phyloP scores from a whole-genome alignment of 2,113 vertebrate genomes.

The Agapornis roseicollis region DNA sequence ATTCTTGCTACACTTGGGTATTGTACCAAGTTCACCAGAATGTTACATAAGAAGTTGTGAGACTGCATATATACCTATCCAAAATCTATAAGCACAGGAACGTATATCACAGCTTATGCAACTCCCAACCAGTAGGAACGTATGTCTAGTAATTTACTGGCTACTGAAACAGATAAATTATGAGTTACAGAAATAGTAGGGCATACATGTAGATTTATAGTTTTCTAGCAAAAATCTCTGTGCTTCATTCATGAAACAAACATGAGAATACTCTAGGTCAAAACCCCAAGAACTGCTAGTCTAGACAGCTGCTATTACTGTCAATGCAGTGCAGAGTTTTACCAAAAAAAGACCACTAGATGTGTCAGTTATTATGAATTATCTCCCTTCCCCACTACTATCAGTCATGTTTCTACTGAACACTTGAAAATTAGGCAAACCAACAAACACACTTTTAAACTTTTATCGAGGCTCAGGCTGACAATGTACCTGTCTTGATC shows the following conservation, averaged over 20 bases:
- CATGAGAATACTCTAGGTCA: background rate
- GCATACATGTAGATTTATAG: background rate
- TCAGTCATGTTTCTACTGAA: background rate
- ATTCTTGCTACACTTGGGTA: background rate
- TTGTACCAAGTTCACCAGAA: background rate
- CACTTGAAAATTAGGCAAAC: background rate
- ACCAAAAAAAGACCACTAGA: background rate
- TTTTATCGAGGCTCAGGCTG: background rate
- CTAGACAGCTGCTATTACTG: background rate
- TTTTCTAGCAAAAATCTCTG: background rate
- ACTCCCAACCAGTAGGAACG: background rate
- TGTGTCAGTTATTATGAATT: background rate
- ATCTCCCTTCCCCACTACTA: background rate
- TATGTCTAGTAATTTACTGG: background rate
- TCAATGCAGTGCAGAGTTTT: background rate
- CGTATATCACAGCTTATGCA: background rate
- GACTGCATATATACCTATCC: background rate
- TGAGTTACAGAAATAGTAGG: background rate
- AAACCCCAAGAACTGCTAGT: background rate
- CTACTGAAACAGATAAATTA: background rate
- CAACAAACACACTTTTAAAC: background rate
- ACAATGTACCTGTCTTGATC: constrained; percentile 94
- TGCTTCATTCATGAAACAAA: background rate
- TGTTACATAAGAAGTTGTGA: background rate
- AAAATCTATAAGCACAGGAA: background rate